Conservation (phyloP, 2,113 vertebrate species). For the Microcebus jonahi region DNA sequence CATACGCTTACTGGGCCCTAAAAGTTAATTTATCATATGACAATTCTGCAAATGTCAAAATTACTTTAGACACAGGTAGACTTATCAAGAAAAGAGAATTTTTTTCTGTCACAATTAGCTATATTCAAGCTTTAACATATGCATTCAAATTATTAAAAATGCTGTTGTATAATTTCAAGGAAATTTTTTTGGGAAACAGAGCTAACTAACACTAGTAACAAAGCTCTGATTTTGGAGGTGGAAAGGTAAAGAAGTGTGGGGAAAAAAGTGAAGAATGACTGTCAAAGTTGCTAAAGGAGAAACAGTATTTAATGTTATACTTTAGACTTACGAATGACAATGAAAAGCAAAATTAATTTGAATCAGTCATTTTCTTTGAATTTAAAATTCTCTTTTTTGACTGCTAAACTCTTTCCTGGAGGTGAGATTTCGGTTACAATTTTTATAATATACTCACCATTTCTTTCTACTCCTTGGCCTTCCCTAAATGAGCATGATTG, state of each 20-base stretch:
- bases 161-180: neutral
- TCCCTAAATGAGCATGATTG: neutral
- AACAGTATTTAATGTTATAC: neutral
- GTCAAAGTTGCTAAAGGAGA: neutral
- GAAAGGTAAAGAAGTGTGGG: neutral
- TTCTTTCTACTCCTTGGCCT: neutral
- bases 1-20: neutral
- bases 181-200: neutral
- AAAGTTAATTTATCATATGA: neutral
- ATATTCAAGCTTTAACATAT: neutral
- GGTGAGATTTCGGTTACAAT: neutral
- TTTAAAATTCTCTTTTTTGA: neutral
- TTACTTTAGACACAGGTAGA: neutral
- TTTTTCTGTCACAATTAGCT: neutral
- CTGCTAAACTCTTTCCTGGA: neutral
- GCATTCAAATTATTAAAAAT: neutral
- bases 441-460: neutral
- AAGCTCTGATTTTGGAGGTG: neutral
- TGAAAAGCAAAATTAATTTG: conserved; percentile 1
- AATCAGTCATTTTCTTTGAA: conserved; percentile 35
- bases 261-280: neutral
- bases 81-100: neutral
- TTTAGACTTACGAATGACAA: neutral
- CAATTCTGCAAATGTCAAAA: neutral
- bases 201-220: neutral